Evolutionary conservation across 2,888 invertebrate species (phyloP).

Genomic region (Zaprionus obscuricornis): DNA sequence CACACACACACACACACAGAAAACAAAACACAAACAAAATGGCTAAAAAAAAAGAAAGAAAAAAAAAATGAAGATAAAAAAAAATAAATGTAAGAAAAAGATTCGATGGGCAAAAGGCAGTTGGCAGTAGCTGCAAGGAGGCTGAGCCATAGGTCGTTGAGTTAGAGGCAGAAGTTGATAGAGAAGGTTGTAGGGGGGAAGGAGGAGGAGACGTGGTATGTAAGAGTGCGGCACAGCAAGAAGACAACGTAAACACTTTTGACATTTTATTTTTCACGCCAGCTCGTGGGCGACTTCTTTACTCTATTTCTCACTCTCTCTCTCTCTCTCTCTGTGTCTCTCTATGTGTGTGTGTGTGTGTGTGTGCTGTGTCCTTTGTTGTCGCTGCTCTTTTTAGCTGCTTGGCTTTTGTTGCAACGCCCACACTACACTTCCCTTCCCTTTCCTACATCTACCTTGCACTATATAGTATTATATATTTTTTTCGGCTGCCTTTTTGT

Average conservation of each 20-base stretch:
- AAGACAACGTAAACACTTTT: constrained; percentile 72
- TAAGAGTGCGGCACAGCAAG: neutral
- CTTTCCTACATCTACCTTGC: neutral
- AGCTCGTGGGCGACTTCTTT: constrained; percentile 49
- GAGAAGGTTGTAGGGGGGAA: neutral
- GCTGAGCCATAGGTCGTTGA: too few species aligned
- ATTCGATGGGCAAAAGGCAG: too few species aligned
- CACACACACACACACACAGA: too few species aligned
- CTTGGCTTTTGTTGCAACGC: constrained; percentile 51
- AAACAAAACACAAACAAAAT: too few species aligned
- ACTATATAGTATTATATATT: neutral
- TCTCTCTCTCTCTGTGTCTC: constrained; percentile 1
- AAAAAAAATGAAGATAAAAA: too few species aligned
- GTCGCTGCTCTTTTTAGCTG: constrained; percentile 52
- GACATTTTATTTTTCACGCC: constrained; percentile 76
- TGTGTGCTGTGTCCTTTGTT: constrained; percentile 43
- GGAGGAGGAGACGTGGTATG: neutral
- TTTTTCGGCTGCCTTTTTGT: constrained; percentile 25
- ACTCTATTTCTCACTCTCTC: neutral
- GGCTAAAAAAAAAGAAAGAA: too few species aligned
- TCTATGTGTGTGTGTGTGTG: constrained; percentile 10
- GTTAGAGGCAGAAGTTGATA: neutral
- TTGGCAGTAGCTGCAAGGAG: too few species aligned
- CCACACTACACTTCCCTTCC: constrained; percentile 13
- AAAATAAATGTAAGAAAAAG: too few species aligned